Conservation (phyloP, 2,113 vertebrate species). For the Macquaria australasica region DNA sequence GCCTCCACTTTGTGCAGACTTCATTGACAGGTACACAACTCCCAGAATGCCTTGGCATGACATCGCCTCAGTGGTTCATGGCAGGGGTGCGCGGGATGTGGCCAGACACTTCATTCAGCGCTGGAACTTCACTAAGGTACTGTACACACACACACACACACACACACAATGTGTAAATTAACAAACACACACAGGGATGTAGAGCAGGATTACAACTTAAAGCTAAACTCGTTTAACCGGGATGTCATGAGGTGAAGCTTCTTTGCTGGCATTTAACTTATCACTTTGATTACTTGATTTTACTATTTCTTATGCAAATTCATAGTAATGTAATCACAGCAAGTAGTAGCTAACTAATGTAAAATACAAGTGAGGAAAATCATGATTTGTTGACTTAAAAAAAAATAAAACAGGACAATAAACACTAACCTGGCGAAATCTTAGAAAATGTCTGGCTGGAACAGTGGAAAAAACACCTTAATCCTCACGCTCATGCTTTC, state of each 20-base stretch:
- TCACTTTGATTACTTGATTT: not conserved
- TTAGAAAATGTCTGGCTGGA: not conserved
- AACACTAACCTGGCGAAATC: slow-evolving; percentile 7
- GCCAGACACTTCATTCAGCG: slow-evolving; percentile 98
- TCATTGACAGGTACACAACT: slow-evolving; percentile 94
- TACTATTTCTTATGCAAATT: not conserved
- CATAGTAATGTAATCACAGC: not conserved
- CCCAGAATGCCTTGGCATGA: slow-evolving; percentile 99
- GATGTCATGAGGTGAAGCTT: not conserved
- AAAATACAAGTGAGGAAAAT: not conserved
- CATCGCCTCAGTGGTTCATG: slow-evolving; percentile 92
- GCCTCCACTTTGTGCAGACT: slow-evolving; percentile 82
- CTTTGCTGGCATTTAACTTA: not conserved
- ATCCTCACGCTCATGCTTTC: slow-evolving; percentile 41
- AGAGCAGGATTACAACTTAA: not conserved
- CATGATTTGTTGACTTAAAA: not conserved
- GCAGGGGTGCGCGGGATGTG: slow-evolving; percentile 91
- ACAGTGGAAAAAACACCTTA: slow-evolving; percentile 40
- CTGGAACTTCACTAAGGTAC: slow-evolving; percentile 98
- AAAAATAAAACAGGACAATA: slow-evolving; percentile 9
- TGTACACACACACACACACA: not conserved
- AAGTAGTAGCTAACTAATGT: not conserved
- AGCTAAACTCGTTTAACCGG: not conserved
- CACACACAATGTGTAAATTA: not conserved
- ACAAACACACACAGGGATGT: not conserved